These are phyloP conservation scores for Ammodytes marinus DNA, from an alignment of 2,113 vertebrate genomes.

Conservation along the genomic window DNA sequence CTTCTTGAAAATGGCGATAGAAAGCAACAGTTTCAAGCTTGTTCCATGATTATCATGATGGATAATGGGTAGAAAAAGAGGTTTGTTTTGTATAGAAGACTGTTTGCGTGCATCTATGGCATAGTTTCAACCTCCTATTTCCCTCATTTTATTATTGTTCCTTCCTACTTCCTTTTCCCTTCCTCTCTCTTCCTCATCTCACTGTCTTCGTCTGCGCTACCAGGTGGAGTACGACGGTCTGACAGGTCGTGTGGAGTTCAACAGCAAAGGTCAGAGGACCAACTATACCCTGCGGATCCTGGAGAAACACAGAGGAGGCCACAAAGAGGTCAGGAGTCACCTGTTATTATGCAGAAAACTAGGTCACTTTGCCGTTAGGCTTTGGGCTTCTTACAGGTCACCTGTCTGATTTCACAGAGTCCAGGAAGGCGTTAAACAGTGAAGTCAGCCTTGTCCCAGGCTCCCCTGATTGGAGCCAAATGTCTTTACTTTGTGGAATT, in stretches of 20 bases:
- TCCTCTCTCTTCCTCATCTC: slow-evolving; percentile 23
- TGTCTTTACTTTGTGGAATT: slow-evolving; percentile 21
- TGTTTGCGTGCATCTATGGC: slow-evolving; percentile 12
- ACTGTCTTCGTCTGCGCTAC: slow-evolving; percentile 26
- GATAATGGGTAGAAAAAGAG: slow-evolving; percentile 20
- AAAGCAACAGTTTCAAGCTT: too few species aligned
- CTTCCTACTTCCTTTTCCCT: neutral
- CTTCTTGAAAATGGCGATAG: too few species aligned
- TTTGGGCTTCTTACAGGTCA: slow-evolving; percentile 53
- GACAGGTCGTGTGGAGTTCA: slow-evolving; percentile 94
- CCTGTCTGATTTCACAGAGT: slow-evolving; percentile 48
- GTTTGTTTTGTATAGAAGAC: slow-evolving; percentile 27
- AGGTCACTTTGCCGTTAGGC: slow-evolving; percentile 46
- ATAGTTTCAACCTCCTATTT: slow-evolving; percentile 11
- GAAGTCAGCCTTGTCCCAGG: slow-evolving; percentile 45
- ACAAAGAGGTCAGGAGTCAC: slow-evolving; percentile 89
- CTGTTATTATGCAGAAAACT: slow-evolving; percentile 49
- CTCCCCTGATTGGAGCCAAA: slow-evolving; percentile 14
- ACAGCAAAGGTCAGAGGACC: slow-evolving; percentile 96
- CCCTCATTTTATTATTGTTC: slow-evolving; percentile 13
- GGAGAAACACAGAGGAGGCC: slow-evolving; percentile 91
- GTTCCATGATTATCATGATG: neutral
- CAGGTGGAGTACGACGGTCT: slow-evolving; percentile 96
- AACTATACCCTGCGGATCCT: slow-evolving; percentile 94
- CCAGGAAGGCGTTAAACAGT: slow-evolving; percentile 45